Evolutionary conservation across 2,113 vertebrate species (phyloP).

Genomic region (Triplophysa siluroides): DNA sequence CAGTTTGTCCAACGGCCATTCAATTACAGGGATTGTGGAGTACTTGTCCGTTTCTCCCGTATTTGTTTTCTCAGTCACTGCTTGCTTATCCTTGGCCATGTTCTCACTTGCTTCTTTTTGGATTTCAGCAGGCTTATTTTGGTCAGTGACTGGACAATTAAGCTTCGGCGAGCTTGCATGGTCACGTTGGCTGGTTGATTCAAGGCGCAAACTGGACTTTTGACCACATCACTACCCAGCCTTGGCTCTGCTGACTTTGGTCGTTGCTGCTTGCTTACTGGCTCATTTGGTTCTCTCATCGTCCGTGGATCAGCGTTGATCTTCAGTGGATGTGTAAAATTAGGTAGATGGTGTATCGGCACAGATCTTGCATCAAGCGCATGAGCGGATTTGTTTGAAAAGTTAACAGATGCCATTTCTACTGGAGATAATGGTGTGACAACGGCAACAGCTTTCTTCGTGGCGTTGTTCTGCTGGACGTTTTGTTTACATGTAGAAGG

Average conservation of each 20-base stretch:
- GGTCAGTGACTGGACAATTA: not conserved
- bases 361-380: not conserved
- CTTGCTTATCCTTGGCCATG: not conserved
- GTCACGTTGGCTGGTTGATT: not conserved
- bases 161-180: not conserved
- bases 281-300: not conserved
- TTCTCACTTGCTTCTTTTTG: not conserved
- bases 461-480: conserved; percentile 11
- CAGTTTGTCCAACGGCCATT: conserved; percentile 52
- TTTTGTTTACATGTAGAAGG: conserved; percentile 3
- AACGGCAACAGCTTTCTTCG: conserved; percentile 45
- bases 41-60: not conserved
- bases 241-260: not conserved
- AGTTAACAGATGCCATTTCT: not conserved
- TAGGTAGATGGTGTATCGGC: not conserved
- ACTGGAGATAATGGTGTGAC: conserved; percentile 38
- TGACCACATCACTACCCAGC: not conserved
- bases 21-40: conserved; percentile 8
- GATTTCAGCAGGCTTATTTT: not conserved
- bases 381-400: not conserved
- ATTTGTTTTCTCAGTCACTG: not conserved
- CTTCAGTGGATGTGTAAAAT: not conserved
- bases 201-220: not conserved
- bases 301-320: not conserved
- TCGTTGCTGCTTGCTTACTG: not conserved